Evolutionary conservation across 37 sponge, comb jelly and placozoan genomes (phyloP), one percentile per base, ranked within the genome.

Genomic region (Ianthella basta): DNA sequence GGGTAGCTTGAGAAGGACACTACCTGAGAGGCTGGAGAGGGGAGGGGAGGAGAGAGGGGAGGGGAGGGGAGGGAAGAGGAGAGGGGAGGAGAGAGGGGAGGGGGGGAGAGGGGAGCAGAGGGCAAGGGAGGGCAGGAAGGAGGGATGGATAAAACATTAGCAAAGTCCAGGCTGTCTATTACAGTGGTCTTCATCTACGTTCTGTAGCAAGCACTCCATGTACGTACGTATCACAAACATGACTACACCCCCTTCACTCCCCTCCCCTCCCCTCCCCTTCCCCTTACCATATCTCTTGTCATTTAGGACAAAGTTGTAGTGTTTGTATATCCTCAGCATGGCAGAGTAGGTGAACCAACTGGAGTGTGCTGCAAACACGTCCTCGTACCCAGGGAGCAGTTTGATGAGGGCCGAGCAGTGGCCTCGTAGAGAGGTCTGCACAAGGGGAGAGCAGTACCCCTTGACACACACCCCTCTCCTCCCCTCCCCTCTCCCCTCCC

Each of bases 1-100:
- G 91, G 91, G 55, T 91, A 91, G 63, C 91, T 91, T 23, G 91
- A 91, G 56, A 91, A 91, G 0, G 87, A 87, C 79, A 91, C 68
- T 74, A 41, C 56, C 40, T 91, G 35, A 16, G 91, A 72, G 59
- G 87, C 87, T 63, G 56, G 14, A 37, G 70, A 27, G 70, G 29
- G 70, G 12, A 33, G 29, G 70, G 10, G 33, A 27, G 70, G 10
- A 35, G 29, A 33, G 29, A 33, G 10, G 35, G 29, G 35, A 34
- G 70, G 29, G 70, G 29, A 33, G 10, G 70, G 29, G 70, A 34
- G 70, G 29, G 70, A 8, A 8, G 8, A 44, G 50, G 8, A 8
- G 8, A 8, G 50, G 8, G 50, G 8, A 8, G 50, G 50, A 44
- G 8, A 44, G 50, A 8, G 8, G 50, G 50, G 50, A 8, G 50